Evolutionary conservation across 2,888 invertebrate species (phyloP), one percentile per base, ranked within the genome.

Genomic region (Epinotia nisella): DNA sequence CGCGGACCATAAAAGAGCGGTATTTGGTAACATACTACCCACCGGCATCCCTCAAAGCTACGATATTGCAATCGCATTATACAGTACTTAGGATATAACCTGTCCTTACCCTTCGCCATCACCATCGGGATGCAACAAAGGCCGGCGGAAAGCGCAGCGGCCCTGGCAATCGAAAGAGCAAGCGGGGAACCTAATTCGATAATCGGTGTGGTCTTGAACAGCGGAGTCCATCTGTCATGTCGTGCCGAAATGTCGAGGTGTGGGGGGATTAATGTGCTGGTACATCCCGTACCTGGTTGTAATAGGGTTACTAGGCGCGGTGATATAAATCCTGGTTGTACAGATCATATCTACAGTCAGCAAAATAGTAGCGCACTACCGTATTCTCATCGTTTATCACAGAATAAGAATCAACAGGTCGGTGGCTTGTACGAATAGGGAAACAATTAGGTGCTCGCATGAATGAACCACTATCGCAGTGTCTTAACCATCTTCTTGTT

Each of bases 141-240:
- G 83, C 78, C 83, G 83, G 79, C 80, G 84, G 84, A 83, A 82
- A 80, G 81, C 88, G 85, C 87, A 87, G 79, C 87, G 92, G 86
- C 93, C 92, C 79, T 92, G 92, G 88, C 92, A 92, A 85, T 87
- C 87, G 90, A 90, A 93, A 92, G 92, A 92, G 90, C 93, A 58
- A 91, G 82, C 85, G 87, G 90, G 91, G 90, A 86, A 79, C 87
- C 85, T 92, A 92, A 93, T 92, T 92, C 90, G 91, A 92, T 93
- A 93, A 93, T 92, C 84, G 89, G 62, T 85, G 78, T 88, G 93
- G 89, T 91, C 92, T 92, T 93, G 93, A 92, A 91, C 88, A 87
- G 76, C 81, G 84, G 85, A 83, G 83, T 78, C 84, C 85, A 90
- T 90, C 88, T 87, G 88, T 91, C 91, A 90, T 83, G 81, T 77